Evolutionary conservation across 2,113 vertebrate genomes (phyloP).

Genomic region (Narcine bancroftii): DNA sequence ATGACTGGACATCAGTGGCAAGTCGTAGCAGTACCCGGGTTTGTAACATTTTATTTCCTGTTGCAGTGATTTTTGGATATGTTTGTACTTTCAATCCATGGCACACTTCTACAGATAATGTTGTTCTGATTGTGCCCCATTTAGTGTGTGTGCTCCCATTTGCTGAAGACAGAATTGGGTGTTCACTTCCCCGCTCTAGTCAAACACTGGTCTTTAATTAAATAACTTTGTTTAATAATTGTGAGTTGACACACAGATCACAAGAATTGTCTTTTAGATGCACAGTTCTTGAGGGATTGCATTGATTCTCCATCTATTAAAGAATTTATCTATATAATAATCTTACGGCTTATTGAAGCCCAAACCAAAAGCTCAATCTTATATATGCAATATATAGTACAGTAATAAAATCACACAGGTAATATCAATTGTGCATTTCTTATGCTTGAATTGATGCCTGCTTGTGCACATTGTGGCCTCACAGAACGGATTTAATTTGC

Average conservation of each 20-base stretch:
- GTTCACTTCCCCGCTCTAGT: too few relatives aligned
- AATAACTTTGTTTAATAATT: too few relatives aligned
- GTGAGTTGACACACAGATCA: not conserved
- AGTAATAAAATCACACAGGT: too few relatives aligned
- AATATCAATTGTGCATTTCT: too few relatives aligned
- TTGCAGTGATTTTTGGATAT: not conserved
- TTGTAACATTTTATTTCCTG: conserved; percentile 52
- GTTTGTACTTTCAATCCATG: not conserved
- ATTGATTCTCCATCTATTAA: not conserved
- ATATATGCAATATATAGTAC: too few relatives aligned
- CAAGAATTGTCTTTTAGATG: not conserved
- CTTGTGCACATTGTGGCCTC: too few relatives aligned
- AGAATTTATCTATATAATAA: too few relatives aligned
- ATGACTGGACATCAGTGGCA: conserved; percentile 79
- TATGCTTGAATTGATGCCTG: too few relatives aligned
- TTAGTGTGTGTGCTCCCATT: not conserved
- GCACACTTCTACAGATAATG: not conserved
- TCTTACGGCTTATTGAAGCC: not conserved
- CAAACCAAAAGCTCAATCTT: too few relatives aligned
- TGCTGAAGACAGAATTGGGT: not conserved
- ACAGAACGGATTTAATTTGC: too few relatives aligned
- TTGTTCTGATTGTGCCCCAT: not conserved
- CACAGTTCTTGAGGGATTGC: not conserved
- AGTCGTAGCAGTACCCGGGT: conserved; percentile 82
- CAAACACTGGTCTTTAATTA: too few relatives aligned